Conservation (phyloP, 2,113 vertebrate genomes). For the Eretmochelys imbricata region DNA sequence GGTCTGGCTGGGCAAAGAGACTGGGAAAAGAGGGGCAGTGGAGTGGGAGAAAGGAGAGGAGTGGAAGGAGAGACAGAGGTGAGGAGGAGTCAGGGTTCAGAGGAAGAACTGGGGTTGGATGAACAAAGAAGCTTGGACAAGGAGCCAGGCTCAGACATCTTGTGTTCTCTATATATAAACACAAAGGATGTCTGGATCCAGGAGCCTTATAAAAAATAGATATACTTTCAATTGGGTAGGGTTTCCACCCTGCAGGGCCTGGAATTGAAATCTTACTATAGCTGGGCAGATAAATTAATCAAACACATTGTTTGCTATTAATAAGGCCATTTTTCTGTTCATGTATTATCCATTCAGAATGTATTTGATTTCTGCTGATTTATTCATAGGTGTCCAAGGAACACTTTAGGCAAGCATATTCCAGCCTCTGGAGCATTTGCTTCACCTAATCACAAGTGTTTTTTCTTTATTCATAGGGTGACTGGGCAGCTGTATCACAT, state of each 20-base stretch:
- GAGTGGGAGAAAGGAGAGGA: neutral
- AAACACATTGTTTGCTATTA: constrained; percentile 48
- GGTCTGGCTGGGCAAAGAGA: neutral
- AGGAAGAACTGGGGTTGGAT: neutral
- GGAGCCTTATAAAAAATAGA: constrained; percentile 48
- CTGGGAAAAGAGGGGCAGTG: neutral
- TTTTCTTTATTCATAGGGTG: neutral
- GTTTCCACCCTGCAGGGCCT: constrained; percentile 36
- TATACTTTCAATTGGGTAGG: constrained; percentile 22
- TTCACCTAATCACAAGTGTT: constrained; percentile 4
- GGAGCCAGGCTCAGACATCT: neutral
- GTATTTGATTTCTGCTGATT: constrained; percentile 15
- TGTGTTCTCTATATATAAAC: constrained; percentile 5
- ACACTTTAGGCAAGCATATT: constrained; percentile 13
- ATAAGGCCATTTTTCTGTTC: constrained; percentile 27
- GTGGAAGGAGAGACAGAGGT: neutral
- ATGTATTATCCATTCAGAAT: neutral
- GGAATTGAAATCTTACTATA: constrained; percentile 42
- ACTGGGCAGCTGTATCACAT: constrained; percentile 9
- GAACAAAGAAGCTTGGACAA: neutral
- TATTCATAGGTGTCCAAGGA: constrained; percentile 5
- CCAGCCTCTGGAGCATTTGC: neutral
- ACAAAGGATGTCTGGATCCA: neutral
- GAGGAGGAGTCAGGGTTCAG: neutral
- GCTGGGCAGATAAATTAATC: constrained; percentile 44